These are phyloP conservation scores for Cyanistes caeruleus DNA, from an alignment of 2,113 vertebrate genomes.

Conservation along the genomic window DNA sequence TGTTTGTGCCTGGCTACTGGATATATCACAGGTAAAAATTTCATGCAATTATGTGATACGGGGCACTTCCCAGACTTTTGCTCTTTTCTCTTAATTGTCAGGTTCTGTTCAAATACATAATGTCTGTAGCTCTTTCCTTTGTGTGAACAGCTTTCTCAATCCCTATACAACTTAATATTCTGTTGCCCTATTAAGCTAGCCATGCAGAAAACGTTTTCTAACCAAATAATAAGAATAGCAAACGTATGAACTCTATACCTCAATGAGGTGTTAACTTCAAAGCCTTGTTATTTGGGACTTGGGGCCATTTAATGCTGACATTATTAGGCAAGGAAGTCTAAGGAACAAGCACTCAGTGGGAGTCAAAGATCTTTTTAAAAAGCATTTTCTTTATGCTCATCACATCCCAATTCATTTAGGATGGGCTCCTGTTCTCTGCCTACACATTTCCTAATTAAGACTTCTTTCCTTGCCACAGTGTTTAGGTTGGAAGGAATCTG, in stretches of 20 bases:
- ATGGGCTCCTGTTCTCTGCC: conserved; percentile 70
- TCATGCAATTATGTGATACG: conserved; percentile 23
- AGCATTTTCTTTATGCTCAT: conserved; percentile 76
- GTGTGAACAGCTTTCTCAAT: conserved; percentile 72
- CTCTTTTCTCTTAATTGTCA: conserved; percentile 71
- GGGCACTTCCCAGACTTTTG: conserved; percentile 68
- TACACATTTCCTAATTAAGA: conserved; percentile 72
- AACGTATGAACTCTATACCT: conserved; percentile 77
- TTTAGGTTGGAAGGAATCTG: conserved; percentile 71
- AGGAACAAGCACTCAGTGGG: conserved; percentile 76
- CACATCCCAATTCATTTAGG: conserved; percentile 73
- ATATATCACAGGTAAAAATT: conserved; percentile 62
- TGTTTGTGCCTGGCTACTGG: conserved; percentile 24
- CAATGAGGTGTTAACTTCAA: conserved; percentile 79
- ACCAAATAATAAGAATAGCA: conserved; percentile 72
- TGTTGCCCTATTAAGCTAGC: conserved; percentile 75
- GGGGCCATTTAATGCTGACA: conserved; percentile 75
- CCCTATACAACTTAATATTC: conserved; percentile 72
- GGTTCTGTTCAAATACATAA: conserved; percentile 72
- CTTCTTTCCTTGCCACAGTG: conserved; percentile 70
- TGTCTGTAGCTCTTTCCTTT: conserved; percentile 77
- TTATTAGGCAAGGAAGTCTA: conserved; percentile 77
- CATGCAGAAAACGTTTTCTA: conserved; percentile 74
- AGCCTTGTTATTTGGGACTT: conserved; percentile 68
- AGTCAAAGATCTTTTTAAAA: conserved; percentile 75